Evolutionary conservation across 2,113 vertebrate genomes (phyloP).

Genomic region (Colinus virginianus): DNA sequence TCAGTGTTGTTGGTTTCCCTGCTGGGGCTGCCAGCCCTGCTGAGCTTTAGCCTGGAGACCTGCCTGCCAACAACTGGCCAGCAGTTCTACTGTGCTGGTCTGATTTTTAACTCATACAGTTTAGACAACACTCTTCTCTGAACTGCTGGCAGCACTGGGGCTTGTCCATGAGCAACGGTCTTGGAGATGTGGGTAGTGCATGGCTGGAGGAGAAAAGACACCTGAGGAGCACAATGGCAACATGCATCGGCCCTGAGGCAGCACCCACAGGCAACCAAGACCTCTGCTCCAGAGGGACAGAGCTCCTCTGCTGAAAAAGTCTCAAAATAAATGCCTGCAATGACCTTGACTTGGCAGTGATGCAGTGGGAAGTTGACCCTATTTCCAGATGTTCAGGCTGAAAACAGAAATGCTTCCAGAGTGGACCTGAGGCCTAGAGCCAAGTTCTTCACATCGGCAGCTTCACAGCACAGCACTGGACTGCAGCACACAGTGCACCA

Average conservation of each 20-base stretch:
- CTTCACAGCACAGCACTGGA: background rate
- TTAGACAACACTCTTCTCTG: background rate
- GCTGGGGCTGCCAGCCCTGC: background rate
- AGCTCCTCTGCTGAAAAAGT: background rate
- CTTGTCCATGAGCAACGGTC: background rate
- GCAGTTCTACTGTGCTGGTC: background rate
- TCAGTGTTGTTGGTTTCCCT: background rate
- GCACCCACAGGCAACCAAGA: background rate
- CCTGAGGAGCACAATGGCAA: background rate
- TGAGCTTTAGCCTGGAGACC: background rate
- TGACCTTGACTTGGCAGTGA: background rate
- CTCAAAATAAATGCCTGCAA: background rate
- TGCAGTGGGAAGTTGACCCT: background rate
- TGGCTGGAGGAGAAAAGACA: background rate
- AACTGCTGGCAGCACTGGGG: rapidly evolving
- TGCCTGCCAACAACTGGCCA: background rate
- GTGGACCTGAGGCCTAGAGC: background rate
- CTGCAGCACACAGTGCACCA: background rate
- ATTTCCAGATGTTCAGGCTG: background rate
- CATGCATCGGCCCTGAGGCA: background rate
- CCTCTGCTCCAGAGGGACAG: background rate
- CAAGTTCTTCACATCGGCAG: background rate
- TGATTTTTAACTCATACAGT: background rate
- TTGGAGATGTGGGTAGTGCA: background rate
- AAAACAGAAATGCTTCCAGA: background rate